Evolutionary conservation across 92 coral and sea anemone genomes (phyloP).

Genomic region (Porites lobata): DNA sequence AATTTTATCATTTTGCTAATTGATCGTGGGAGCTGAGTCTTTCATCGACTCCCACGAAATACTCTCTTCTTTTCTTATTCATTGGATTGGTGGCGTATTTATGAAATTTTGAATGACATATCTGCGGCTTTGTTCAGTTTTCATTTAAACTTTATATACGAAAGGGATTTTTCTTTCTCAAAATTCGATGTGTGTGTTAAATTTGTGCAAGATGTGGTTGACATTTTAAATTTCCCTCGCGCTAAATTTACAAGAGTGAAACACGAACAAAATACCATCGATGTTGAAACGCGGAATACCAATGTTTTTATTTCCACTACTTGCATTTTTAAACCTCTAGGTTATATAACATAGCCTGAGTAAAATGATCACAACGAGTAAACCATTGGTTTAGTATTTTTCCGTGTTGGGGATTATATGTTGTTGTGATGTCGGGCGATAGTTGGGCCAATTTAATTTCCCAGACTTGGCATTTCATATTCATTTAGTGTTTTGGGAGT

Average conservation of each 20-base stretch:
- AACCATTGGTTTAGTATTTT: slow-evolving; percentile 5
- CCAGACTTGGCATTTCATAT: slow-evolving; percentile 16
- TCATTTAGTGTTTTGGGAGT: not conserved
- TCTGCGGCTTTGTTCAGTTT: not conserved
- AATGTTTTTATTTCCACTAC: slow-evolving; percentile 4
- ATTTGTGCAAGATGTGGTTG: slow-evolving; percentile 20
- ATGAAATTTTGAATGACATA: not conserved
- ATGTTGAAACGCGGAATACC: slow-evolving; percentile 21
- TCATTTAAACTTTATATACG: not conserved
- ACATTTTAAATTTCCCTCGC: slow-evolving; percentile 98
- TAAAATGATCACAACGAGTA: not conserved
- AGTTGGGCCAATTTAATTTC: not conserved
- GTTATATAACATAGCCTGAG: not conserved
- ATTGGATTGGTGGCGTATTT: slow-evolving; percentile 3
- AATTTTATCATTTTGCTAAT: not conserved
- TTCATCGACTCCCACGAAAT: slow-evolving; percentile 30
- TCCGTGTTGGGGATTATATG: slow-evolving; percentile 15
- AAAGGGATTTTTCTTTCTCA: not conserved
- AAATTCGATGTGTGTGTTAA: not conserved
- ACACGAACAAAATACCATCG: slow-evolving; percentile 14
- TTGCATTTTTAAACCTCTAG: slow-evolving; percentile 8
- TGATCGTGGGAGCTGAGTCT: slow-evolving; percentile 17
- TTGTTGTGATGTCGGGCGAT: slow-evolving; percentile 13
- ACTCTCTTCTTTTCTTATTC: slow-evolving; percentile 18
- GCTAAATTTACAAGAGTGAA: not conserved